Conservation (phyloP, 2,113 vertebrate species). For the Microtus oregoni region DNA sequence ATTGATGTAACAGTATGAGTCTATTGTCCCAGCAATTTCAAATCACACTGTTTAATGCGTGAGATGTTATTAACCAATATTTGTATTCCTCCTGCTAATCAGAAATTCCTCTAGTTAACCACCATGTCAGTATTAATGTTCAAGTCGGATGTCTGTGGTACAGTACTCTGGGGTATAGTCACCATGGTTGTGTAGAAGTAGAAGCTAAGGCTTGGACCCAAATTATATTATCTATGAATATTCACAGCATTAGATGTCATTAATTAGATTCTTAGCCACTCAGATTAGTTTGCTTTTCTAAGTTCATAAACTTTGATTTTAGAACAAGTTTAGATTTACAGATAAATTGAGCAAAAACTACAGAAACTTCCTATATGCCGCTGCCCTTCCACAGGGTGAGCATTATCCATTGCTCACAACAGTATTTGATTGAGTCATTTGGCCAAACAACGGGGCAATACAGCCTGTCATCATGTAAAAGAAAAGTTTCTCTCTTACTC, state of each 20-base stretch:
- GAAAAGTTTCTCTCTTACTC: not conserved
- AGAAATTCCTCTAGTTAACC: not conserved
- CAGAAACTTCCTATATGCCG: rapidly evolving
- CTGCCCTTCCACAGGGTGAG: too few relatives aligned
- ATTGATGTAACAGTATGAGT: not conserved
- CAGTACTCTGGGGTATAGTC: not conserved
- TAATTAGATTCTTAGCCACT: not conserved
- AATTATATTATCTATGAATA: not conserved
- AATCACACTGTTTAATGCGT: not conserved
- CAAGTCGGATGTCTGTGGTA: not conserved
- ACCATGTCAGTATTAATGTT: not conserved
- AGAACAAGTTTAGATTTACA: not conserved
- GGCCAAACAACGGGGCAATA: not conserved
- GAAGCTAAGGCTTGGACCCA: not conserved
- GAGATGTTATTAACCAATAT: not conserved
- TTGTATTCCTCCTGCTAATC: not conserved
- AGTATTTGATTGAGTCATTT: rapidly evolving
- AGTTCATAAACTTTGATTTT: not conserved
- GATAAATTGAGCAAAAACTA: not conserved
- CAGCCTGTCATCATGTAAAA: not conserved
- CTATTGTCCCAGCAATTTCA: not conserved
- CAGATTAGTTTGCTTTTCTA: not conserved
- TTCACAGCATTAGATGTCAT: not conserved
- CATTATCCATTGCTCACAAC: rapidly evolving
- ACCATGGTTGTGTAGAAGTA: not conserved